phyloP scores from a whole-genome alignment of 2,888 invertebrate species.

The Drosophila koepferae region DNA sequence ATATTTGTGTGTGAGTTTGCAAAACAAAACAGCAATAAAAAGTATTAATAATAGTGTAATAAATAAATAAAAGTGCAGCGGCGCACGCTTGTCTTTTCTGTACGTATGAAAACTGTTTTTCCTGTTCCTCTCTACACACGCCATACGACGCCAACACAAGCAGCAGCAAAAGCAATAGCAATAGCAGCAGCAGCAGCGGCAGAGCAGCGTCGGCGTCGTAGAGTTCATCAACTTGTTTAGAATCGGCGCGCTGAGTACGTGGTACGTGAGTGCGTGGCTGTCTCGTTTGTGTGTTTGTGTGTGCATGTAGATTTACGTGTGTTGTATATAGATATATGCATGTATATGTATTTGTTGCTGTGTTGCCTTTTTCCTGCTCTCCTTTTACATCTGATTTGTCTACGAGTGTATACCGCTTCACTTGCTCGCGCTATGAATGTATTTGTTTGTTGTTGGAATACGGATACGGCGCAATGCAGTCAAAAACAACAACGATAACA shows the following conservation, averaged over 20 bases:
- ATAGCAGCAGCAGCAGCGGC: conserved; percentile 18
- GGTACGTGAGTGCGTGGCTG: conserved; percentile 74
- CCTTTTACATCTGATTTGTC: conserved; percentile 57
- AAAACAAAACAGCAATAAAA: conserved; percentile 58
- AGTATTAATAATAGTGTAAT: conserved; percentile 54
- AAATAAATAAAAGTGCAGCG: conserved; percentile 46
- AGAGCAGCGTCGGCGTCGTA: conserved; percentile 54
- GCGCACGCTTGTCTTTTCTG: conserved; percentile 29
- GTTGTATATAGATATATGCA: conserved; percentile 27
- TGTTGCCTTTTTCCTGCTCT: conserved; percentile 49
- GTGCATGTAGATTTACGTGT: conserved; percentile 16
- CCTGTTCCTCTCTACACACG: conserved; percentile 50
- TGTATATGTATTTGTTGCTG: conserved; percentile 34
- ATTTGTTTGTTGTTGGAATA: conserved; percentile 53
- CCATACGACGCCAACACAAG: conserved; percentile 41
- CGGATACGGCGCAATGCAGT: conserved; percentile 55
- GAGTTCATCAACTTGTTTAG: conserved; percentile 83
- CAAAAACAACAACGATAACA: conserved; percentile 30
- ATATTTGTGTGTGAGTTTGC: conserved; percentile 51
- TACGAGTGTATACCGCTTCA: conserved; percentile 58
- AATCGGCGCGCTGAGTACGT: conserved; percentile 71
- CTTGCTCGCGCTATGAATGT: conserved; percentile 53
- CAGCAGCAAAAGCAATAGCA: conserved; percentile 16
- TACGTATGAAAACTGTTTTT: conserved; percentile 48
- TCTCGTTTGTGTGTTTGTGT: conserved; percentile 39